Percentiles rank a stretch among this genome's conserved stretches.
These are phyloP conservation scores for Thomomys bottae DNA, from an alignment of 2,113 vertebrate species.

Conservation along the genomic window DNA sequence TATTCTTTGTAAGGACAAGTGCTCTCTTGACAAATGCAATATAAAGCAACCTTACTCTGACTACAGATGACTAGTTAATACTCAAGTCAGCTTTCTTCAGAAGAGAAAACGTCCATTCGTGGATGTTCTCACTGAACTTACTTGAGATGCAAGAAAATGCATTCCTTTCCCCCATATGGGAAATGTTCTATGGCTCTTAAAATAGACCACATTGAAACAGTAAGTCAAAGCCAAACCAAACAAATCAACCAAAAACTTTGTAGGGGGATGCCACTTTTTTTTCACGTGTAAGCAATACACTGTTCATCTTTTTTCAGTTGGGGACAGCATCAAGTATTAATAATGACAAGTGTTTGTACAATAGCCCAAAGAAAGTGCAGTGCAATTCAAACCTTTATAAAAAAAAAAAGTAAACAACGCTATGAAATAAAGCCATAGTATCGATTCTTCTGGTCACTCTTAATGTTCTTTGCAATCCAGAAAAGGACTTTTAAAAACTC, in stretches of 20 bases:
- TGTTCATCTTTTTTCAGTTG: constrained; percentile 15
- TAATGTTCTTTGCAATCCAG: constrained; percentile 24
- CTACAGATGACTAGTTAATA: background rate
- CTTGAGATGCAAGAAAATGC: constrained; percentile 9
- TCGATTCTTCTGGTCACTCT: background rate
- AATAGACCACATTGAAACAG: background rate
- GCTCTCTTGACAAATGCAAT: background rate
- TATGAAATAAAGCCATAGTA: constrained; percentile 38
- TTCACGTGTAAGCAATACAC: background rate
- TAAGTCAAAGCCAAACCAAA: constrained; percentile 41
- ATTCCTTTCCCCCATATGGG: background rate
- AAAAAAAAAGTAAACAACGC: background rate
- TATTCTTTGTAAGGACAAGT: background rate
- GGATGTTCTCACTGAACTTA: constrained; percentile 28
- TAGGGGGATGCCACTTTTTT: background rate
- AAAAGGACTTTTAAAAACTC: constrained; percentile 4
- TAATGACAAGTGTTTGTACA: constrained; percentile 51
- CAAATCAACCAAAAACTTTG: constrained; percentile 24
- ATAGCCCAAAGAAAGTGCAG: constrained; percentile 5
- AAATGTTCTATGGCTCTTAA: constrained; percentile 40
- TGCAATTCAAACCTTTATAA: constrained; percentile 12
- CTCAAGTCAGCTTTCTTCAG: constrained; percentile 42
- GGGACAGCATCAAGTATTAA: background rate
- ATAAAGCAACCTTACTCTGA: background rate
- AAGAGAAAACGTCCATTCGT: constrained; percentile 8